Evolutionary conservation across 2,797 vertebrate species (phyloP).

Genomic region (Mormyrops boulengeri): DNA sequence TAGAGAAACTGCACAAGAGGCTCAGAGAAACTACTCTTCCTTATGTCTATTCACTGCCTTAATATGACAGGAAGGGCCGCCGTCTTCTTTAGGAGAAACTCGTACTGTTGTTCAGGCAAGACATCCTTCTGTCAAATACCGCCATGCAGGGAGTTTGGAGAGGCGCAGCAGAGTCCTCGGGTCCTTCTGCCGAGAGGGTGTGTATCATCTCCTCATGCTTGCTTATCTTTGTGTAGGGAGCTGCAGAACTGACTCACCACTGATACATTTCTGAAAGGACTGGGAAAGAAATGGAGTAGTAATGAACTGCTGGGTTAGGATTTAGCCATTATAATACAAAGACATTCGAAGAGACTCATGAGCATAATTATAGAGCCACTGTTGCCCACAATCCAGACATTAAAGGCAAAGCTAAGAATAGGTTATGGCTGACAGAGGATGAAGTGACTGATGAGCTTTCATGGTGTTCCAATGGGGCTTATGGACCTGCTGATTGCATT

Average conservation of each 20-base stretch:
- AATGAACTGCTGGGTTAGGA: neutral
- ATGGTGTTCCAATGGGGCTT: neutral
- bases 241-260: neutral
- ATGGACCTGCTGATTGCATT: neutral
- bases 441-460: neutral
- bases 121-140: neutral
- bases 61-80: neutral
- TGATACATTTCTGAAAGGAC: neutral
- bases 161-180: neutral
- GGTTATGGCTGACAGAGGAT: neutral
- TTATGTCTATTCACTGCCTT: neutral
- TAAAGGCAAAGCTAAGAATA: neutral
- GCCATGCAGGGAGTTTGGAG: neutral
- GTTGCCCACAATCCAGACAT: neutral
- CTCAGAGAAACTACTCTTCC: neutral
- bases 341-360: neutral
- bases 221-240: neutral
- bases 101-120: neutral
- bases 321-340: neutral
- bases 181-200: neutral
- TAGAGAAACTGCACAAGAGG: neutral
- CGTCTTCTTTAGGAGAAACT: neutral
- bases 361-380: neutral
- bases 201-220: neutral
- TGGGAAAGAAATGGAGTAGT: neutral